Conservation (phyloP, 2,797 vertebrate genomes). For the Smutsia gigantea region DNA sequence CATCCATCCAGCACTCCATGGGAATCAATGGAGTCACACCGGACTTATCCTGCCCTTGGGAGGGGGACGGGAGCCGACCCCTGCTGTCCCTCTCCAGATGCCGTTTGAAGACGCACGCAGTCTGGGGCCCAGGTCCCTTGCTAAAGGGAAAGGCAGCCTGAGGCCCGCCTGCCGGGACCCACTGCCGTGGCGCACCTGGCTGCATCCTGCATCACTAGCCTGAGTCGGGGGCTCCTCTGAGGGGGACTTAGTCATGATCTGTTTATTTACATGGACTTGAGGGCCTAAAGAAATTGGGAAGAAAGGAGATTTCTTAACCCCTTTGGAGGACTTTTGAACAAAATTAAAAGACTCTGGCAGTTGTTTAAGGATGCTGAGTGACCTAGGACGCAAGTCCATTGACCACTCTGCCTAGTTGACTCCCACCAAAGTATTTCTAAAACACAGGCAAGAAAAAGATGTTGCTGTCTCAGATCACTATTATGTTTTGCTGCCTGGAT, state of each 20-base stretch:
- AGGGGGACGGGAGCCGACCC: neutral
- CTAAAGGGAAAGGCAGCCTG: no score
- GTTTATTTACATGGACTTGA: neutral
- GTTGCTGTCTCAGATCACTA: neutral
- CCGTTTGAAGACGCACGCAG: neutral
- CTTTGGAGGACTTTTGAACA: neutral
- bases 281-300: neutral
- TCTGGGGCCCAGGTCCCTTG: neutral
- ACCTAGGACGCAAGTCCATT: neutral
- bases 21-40: no score
- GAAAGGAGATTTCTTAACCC: neutral
- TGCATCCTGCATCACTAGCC: neutral
- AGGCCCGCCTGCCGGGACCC: neutral
- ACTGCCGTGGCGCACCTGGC: rapidly evolving
- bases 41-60: neutral
- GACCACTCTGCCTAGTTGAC: neutral
- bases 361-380: slow-evolving; percentile 10
- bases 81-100: rapidly evolving
- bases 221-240: rapidly evolving
- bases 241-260: neutral
- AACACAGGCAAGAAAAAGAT: neutral
- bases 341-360: neutral
- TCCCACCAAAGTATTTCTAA: neutral
- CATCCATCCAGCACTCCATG: neutral
- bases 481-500: rapidly evolving